Evolutionary conservation across 2,113 vertebrate species (phyloP).

Genomic region (Neolamprologus falcicula): DNA sequence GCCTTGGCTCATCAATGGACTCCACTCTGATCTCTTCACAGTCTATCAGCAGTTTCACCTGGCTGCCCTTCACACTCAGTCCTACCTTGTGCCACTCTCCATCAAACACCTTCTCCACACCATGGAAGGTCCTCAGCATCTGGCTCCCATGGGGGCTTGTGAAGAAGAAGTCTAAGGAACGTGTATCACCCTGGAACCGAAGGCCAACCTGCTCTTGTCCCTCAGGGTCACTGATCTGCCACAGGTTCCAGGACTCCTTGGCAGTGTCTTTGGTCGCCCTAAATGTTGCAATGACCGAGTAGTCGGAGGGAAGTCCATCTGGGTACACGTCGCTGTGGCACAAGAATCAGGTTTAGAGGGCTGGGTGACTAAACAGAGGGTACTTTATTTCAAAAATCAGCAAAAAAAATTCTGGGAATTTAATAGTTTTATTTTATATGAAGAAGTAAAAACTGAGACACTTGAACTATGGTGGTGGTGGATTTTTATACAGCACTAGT

Average conservation of each 20-base stretch:
- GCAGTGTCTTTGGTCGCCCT: conserved; percentile 58
- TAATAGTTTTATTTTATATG: not conserved
- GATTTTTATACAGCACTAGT: not conserved
- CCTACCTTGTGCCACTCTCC: conserved; percentile 72
- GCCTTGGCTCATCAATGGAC: conserved; percentile 37
- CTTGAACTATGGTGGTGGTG: not conserved
- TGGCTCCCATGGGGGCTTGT: conserved; percentile 19
- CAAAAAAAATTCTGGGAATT: not conserved
- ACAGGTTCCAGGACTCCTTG: conserved; percentile 64
- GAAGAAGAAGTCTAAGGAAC: conserved; percentile 64
- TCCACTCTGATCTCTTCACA: conserved; percentile 58
- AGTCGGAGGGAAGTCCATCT: conserved; percentile 67
- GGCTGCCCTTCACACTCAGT: conserved; percentile 58
- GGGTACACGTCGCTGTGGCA: conserved; percentile 57
- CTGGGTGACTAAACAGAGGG: not conserved
- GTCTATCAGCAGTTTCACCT: conserved; percentile 63
- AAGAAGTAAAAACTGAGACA: not conserved
- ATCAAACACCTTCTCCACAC: conserved; percentile 62
- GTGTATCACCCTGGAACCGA: conserved; percentile 53
- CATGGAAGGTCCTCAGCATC: conserved; percentile 55
- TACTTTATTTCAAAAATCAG: not conserved
- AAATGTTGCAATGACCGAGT: conserved; percentile 68
- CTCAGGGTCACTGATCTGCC: conserved; percentile 67
- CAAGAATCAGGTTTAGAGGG: not conserved
- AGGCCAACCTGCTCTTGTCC: conserved; percentile 58